Conservation (phyloP, 2,113 vertebrate genomes). For the Phaethornis superciliosus region DNA sequence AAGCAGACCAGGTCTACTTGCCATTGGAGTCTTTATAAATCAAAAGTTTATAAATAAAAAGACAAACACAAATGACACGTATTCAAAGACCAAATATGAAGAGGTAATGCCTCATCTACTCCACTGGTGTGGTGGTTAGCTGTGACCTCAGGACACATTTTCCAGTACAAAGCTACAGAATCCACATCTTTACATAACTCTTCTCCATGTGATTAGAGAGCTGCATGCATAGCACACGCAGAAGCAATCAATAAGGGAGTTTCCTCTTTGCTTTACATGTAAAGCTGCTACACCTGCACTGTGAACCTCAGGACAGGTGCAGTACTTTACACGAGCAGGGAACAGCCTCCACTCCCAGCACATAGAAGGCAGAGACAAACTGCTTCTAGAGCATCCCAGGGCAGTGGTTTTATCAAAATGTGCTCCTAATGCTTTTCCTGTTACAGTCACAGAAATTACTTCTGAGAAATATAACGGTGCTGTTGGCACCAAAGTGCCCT, state of each 20-base stretch:
- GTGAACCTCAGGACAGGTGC: background rate
- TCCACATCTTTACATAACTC: background rate
- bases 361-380: background rate
- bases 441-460: background rate
- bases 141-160: background rate
- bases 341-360: background rate
- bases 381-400: background rate
- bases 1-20: constrained; percentile 4
- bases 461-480: background rate
- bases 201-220: background rate
- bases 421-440: background rate
- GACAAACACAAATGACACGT: background rate
- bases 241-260: background rate
- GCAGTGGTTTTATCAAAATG: background rate
- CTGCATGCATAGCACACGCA: background rate
- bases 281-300: background rate
- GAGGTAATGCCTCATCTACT: background rate
- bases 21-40: background rate
- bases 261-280: background rate
- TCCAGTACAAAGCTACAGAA: background rate
- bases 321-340: background rate
- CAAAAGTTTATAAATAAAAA: background rate
- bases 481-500: background rate
- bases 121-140: background rate
- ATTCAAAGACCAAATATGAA: background rate